Conservation (phyloP, 2,888 invertebrate genomes). For the Parnassius orleans region DNA sequence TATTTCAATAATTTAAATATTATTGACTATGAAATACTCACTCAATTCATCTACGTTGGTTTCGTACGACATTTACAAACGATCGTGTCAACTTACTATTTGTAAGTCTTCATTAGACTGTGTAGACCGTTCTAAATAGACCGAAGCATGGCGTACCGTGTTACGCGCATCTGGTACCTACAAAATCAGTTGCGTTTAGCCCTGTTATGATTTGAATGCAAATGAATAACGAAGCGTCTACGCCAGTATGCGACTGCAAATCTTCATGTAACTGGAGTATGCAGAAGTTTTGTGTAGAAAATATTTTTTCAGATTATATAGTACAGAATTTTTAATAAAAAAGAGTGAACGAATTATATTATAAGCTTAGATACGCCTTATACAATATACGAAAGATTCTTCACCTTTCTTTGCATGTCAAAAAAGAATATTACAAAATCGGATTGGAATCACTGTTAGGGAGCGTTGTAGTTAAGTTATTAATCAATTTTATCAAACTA, state of each 20-base stretch:
- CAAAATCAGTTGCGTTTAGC: conserved; percentile 45
- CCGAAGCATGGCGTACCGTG: conserved; percentile 23
- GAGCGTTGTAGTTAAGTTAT: no score
- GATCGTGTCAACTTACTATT: conserved; percentile 25
- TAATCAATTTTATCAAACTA: no score
- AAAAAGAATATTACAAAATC: no score
- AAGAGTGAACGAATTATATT: no score
- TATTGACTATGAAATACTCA: conserved; percentile 22
- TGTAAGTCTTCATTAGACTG: conserved; percentile 26
- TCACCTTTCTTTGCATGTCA: no score
- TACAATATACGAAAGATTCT: no score
- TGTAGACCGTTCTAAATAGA: conserved; percentile 24
- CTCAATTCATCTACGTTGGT: conserved; percentile 13
- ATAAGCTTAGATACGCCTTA: no score
- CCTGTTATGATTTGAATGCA: conserved; percentile 39
- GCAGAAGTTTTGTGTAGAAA: no score
- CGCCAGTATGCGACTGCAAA: conserved; percentile 32
- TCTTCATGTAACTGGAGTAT: background rate
- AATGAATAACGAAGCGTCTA: conserved; percentile 40
- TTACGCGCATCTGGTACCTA: conserved; percentile 42
- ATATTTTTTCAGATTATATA: no score
- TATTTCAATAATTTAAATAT: conserved; percentile 17
- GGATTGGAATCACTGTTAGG: no score
- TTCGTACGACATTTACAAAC: conserved; percentile 26
- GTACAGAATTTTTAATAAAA: no score